Evolutionary conservation across 2,888 invertebrate species (phyloP).

Genomic region (Dioctria linearis): DNA sequence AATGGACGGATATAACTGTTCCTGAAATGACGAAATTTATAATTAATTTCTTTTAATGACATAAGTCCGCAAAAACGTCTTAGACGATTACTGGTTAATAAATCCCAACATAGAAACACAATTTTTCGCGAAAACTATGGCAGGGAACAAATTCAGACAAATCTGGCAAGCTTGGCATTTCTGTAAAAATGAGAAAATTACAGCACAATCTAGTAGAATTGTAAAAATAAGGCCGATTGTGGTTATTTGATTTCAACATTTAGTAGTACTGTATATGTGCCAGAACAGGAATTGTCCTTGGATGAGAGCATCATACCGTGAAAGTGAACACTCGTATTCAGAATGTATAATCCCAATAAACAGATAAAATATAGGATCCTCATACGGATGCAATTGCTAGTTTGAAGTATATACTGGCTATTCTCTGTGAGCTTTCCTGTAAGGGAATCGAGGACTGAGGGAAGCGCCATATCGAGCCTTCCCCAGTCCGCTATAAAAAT

Average conservation of each 20-base stretch:
- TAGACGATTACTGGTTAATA: constrained; percentile 14
- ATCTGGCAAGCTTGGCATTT: neutral
- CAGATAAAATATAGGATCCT: constrained; percentile 2
- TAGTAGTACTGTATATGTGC: neutral
- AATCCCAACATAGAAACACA: neutral
- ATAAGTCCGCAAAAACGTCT: constrained; percentile 11
- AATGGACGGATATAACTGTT: constrained; percentile 17
- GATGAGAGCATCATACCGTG: neutral
- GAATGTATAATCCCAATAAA: constrained; percentile 6
- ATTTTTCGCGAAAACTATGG: neutral
- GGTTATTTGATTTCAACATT: neutral
- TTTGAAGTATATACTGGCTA: too few species aligned
- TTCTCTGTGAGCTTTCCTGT: too few species aligned
- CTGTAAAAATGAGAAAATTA: neutral
- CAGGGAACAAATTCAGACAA: neutral
- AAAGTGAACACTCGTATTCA: neutral
- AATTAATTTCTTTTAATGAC: constrained; percentile 6
- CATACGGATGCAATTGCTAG: neutral
- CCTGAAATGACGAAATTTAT: constrained; percentile 13
- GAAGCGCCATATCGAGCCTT: too few species aligned
- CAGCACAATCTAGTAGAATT: neutral
- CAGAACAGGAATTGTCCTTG: neutral
- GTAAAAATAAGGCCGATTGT: constrained; percentile 1
- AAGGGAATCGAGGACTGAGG: too few species aligned
- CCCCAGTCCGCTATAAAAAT: too few species aligned